Percentiles rank a stretch among this genome's conserved stretches.
Evolutionary conservation across 2,797 vertebrate genomes (phyloP).

Genomic region (Gambelia wislizenii): DNA sequence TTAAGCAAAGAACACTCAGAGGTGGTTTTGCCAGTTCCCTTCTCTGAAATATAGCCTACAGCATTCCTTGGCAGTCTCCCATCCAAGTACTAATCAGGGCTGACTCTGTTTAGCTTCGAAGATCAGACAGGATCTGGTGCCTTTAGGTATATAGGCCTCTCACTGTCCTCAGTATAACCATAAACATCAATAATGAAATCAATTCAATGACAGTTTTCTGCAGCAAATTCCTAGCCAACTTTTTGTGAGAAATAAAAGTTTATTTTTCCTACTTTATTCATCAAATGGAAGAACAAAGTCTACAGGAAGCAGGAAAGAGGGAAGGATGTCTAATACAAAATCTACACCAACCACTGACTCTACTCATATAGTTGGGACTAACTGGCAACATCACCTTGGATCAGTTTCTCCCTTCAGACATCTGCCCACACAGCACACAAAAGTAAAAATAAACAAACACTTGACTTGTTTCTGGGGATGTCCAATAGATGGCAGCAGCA

Average conservation of each 20-base stretch:
- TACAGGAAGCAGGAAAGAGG: background rate
- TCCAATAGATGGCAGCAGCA: conserved; percentile 69
- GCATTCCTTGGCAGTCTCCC: no score
- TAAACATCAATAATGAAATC: background rate
- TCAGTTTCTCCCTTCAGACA: background rate
- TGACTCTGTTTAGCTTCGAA: no score
- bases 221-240: background rate
- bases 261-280: background rate
- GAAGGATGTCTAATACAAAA: background rate
- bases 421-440: background rate
- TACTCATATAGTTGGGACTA: background rate
- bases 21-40: no score
- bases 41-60: no score
- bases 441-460: background rate
- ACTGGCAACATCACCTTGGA: background rate
- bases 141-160: no score
- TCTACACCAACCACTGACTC: background rate
- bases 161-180: background rate
- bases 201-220: background rate
- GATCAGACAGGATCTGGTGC: no score
- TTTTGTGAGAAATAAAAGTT: background rate
- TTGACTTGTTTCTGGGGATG: background rate
- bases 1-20: no score
- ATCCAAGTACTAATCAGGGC: no score
- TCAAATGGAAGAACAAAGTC: background rate